Conservation (phyloP, 2,797 vertebrate species). For the Sphaeramia orbicularis region DNA sequence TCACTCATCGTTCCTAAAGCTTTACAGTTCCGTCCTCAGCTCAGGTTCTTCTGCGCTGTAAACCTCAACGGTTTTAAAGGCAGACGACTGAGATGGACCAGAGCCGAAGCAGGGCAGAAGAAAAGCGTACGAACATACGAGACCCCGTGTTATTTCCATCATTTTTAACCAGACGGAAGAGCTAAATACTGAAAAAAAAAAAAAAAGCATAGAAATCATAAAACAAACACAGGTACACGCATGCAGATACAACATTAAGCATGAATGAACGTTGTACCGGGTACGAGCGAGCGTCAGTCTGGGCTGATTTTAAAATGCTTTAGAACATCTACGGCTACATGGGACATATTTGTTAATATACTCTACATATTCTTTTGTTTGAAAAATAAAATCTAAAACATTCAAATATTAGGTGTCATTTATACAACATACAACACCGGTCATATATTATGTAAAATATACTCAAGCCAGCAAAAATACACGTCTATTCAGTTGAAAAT, state of each 20-base stretch:
- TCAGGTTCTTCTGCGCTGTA: constrained; percentile 30
- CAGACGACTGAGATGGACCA: constrained; percentile 46
- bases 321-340: constrained; percentile 39
- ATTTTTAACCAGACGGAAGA: constrained; percentile 20
- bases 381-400: constrained; percentile 82
- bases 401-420: constrained; percentile 69
- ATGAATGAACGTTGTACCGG: constrained; percentile 7
- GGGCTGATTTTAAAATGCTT: constrained; percentile 28
- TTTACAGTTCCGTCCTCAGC: constrained; percentile 20
- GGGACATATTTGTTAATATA: constrained; percentile 47
- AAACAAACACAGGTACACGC: constrained; percentile 38
- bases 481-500: constrained; percentile 76
- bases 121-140: not conserved
- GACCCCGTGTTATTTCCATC: constrained; percentile 10
- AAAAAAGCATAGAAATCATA: constrained; percentile 16
- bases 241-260: constrained; percentile 49
- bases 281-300: constrained; percentile 32
- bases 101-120: constrained; percentile 38
- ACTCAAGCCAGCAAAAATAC: constrained; percentile 81
- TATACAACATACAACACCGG: constrained; percentile 60
- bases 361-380: constrained; percentile 22
- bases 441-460: constrained; percentile 82
- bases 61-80: constrained; percentile 13
- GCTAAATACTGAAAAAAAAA: constrained; percentile 55
- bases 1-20: constrained; percentile 32